A percentile compares a stretch with the other conserved stretches of the same genome.
These are phyloP conservation scores for Tauraco erythrolophus DNA, from an alignment of 2,113 vertebrate species.

Conservation along the genomic window DNA sequence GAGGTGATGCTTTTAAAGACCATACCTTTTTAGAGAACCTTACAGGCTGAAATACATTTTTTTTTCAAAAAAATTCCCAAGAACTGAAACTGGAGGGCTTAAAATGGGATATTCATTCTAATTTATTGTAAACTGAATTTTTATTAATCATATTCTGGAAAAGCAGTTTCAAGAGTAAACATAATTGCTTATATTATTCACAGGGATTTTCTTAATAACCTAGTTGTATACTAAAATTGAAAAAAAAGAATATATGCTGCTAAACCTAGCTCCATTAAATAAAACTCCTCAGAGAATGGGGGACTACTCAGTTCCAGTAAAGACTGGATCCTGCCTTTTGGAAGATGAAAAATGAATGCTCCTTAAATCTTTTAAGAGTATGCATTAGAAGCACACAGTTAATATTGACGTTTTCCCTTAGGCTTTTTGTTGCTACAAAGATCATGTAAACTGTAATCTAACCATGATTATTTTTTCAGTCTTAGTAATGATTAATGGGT, in stretches of 20 bases:
- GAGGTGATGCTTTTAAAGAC: background rate
- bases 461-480: conserved; percentile 4
- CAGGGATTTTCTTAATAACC: background rate
- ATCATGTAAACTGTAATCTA: conserved; percentile 20
- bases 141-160: background rate
- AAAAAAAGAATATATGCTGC: background rate
- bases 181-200: background rate
- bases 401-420: background rate
- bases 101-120: conserved; percentile 18
- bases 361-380: background rate
- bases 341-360: background rate
- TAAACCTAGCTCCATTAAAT: background rate
- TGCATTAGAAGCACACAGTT: background rate
- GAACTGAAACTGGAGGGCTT: background rate
- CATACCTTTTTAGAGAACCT: background rate
- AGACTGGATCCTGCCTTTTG: background rate
- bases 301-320: background rate
- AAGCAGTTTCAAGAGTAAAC: background rate
- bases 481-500: conserved; percentile 14
- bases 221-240: background rate
- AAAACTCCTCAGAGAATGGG: background rate
- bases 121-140: background rate
- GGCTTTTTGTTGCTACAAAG: background rate
- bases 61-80: background rate
- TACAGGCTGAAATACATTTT: background rate